These are phyloP conservation scores for Astreopora myriophthalma DNA, from an alignment of 64 coral and sea anemone genomes.

Conservation along the genomic window DNA sequence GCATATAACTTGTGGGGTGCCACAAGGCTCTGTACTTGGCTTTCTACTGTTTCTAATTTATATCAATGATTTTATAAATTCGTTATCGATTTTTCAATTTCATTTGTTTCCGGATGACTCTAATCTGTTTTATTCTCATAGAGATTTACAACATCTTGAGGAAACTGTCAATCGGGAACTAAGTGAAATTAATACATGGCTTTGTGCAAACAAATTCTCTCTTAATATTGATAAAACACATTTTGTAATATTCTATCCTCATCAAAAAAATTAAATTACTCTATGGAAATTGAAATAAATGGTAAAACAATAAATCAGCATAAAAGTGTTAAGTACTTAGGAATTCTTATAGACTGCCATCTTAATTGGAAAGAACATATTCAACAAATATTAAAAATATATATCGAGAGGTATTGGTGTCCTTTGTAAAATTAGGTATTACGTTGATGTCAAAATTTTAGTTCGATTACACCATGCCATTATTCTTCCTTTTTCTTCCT, in stretches of 20 bases:
- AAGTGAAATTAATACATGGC: neutral
- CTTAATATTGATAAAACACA: neutral
- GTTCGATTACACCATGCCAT: constrained; percentile 4
- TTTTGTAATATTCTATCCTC: neutral
- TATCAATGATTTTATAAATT: neutral
- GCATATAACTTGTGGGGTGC: too few species aligned
- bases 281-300: neutral
- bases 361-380: neutral
- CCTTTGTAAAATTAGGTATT: neutral
- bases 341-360: neutral
- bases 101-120: neutral
- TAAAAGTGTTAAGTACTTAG: neutral
- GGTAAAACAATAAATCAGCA: neutral
- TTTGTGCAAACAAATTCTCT: neutral
- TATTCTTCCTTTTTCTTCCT: neutral
- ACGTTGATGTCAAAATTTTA: neutral
- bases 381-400: neutral
- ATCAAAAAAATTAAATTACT: neutral
- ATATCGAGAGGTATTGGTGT: neutral
- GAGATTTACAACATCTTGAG: constrained; percentile 8
- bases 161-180: neutral
- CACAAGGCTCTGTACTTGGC: too few species aligned
- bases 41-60: too few species aligned
- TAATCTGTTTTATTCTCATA: neutral
- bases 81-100: neutral